Percentiles rank a stretch among this genome's conserved stretches.
Evolutionary conservation across 2,888 invertebrate species (phyloP).

Genomic region (Xestia sexstrigata): DNA sequence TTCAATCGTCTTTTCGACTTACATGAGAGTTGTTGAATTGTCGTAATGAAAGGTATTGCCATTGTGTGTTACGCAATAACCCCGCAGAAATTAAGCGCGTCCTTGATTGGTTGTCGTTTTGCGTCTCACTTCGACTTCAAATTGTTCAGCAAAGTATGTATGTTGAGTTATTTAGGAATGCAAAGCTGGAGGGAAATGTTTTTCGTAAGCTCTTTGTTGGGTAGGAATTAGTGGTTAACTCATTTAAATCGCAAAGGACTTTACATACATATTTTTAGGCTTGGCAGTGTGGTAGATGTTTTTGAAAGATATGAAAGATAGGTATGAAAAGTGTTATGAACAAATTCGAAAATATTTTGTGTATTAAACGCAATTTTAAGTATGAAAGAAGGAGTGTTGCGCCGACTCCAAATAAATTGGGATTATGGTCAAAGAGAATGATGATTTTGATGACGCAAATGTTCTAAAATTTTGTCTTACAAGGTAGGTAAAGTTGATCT

Average conservation of each 20-base stretch:
- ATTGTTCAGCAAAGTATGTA: slow-evolving; percentile 47
- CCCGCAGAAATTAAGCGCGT: slow-evolving; percentile 54
- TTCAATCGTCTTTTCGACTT: not conserved
- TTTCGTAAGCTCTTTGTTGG: slow-evolving; percentile 43
- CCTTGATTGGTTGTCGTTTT: slow-evolving; percentile 58
- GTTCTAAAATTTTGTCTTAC: not conserved
- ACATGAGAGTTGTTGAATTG: not conserved
- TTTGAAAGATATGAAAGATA: slow-evolving; percentile 4
- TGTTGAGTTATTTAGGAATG: slow-evolving; percentile 37
- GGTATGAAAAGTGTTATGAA: not conserved
- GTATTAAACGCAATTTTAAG: not conserved
- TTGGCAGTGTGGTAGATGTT: not conserved
- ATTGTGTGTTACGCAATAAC: not conserved
- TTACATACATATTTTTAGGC: slow-evolving; percentile 28
- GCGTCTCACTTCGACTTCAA: slow-evolving; percentile 41
- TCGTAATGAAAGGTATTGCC: not conserved
- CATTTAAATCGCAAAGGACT: slow-evolving; percentile 47
- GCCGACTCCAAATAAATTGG: not conserved
- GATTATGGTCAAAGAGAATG: not conserved
- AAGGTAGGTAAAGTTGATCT: not conserved
- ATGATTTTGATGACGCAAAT: not conserved
- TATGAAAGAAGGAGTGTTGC: too few relatives aligned
- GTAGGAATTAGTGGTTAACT: slow-evolving; percentile 31
- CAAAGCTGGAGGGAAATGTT: slow-evolving; percentile 31
- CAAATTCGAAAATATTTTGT: too few relatives aligned